A percentile compares a stretch with the other conserved stretches of the same genome.
These are phyloP conservation scores for Sparidentex hasta DNA, from an alignment of 2,797 vertebrate genomes.

Conservation along the genomic window DNA sequence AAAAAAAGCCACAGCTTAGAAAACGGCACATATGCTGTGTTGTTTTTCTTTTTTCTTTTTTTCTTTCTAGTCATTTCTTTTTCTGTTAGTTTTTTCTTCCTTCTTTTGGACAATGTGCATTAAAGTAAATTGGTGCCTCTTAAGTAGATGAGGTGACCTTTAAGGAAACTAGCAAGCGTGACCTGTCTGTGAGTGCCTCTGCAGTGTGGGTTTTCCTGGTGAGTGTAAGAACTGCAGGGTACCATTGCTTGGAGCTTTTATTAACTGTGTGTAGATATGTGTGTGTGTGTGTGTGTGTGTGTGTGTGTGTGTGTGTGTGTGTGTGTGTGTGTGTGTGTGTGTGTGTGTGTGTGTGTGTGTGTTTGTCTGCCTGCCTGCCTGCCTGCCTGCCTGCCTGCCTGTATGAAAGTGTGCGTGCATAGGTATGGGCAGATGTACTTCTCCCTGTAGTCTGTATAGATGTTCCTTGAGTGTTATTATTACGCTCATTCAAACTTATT, in stretches of 20 bases:
- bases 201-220: constrained; percentile 76
- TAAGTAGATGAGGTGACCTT: constrained; percentile 91
- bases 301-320: constrained; percentile 1
- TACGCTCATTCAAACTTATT: constrained; percentile 20
- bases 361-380: not conserved
- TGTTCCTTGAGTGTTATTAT: constrained; percentile 21
- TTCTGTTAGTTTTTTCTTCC: constrained; percentile 41
- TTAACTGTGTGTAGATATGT: constrained; percentile 59
- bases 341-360: too few species aligned
- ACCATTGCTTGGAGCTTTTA: constrained; percentile 76
- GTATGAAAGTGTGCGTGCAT: constrained; percentile 21
- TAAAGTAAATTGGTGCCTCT: constrained; percentile 87
- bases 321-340: not conserved
- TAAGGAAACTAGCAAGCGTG: constrained; percentile 88
- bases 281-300: constrained; percentile 3
- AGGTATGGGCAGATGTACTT: constrained; percentile 18
- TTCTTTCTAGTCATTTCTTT: constrained; percentile 63
- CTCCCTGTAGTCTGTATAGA: constrained; percentile 18
- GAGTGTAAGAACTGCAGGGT: constrained; percentile 82
- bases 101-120: constrained; percentile 83
- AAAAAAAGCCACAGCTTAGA: constrained; percentile 45
- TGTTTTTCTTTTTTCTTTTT: constrained; percentile 47
- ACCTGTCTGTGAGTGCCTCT: constrained; percentile 86
- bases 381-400: constrained; percentile 6
- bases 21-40: constrained; percentile 57